Base-by-base conservation (phyloP, 2,888 invertebrate genomes). In the Hirtodrosophila histrioides region DNA sequence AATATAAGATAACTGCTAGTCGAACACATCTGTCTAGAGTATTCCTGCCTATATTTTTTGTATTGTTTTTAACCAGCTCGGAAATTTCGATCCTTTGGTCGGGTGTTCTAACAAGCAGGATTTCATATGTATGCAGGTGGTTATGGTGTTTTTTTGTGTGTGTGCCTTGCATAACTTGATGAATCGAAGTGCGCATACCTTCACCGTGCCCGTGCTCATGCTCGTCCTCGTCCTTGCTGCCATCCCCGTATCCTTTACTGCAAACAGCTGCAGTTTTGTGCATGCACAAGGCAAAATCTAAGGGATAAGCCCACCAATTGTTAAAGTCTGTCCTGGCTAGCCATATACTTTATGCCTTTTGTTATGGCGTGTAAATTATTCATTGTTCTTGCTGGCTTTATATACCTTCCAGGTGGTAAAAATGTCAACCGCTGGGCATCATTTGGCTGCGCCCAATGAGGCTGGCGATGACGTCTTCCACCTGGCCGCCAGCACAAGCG, bases 361-460 rank as follows among this genome's bases (percentile, higher is more conserved):
- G 60, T 60, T 69, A 37, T 56, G 51, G 11, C 41, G n/a, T 66
- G 11, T 41, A 29, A 50, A 63, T 36, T 68, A 69, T 40, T 66
- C 41, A 68, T 45, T 54, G 41, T 50, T 31, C 17, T 17, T 17
- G 17, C 17, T 17, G 17, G 35, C 31, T 9, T n/a, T 35, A 3
- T 35, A 36, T 10, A 5, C 8, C 23, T 83, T 63, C 27, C 74
- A 86, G 81, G 84, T 75, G 74, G 67, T 83, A 64, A 75, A 27
- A 40, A 86, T 82, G 86, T 77, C 86, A 43, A 77, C 80, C 46
- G 75, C 58, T 57, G 71, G 72, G 74, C 74, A 83, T 44, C 63
- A 83, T 43, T 48, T 71, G 71, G 70, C 43, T 48, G 45, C 61
- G 33, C 36, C 55, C 64, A 48, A 29, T 23, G 60, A 33, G 35